Evolutionary conservation across 2,888 invertebrate species (phyloP), one percentile per base, ranked within the genome.

Genomic region (Yponomeuta evonymella): DNA sequence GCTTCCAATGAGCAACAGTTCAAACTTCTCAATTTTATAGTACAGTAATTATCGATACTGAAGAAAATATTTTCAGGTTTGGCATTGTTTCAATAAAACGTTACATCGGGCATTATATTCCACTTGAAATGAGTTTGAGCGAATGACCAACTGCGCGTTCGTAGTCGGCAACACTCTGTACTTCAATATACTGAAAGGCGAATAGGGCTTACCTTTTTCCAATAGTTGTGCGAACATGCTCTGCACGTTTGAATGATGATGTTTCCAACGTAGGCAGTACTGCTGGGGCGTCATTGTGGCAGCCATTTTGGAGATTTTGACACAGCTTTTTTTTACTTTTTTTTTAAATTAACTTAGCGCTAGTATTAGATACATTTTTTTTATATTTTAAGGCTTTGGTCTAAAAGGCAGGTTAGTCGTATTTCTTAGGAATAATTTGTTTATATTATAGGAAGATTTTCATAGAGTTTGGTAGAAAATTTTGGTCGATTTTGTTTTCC

Each of bases 221-320:
- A 97, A 89, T 72, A 98, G 93, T 87, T 96, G 96, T 71, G 97
- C 96, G 89, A 97, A 97, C 95, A 97, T 97, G 51, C 95, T 96
- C 92, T 97, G 97, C 76, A 98, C 93, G 86, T 98, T 98, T 76
- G 96, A 95, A 88, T 97, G 97, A 89, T 98, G 97, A 88, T 97
- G 97, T 83, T 97, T 97, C 97, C 97, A 98, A 88, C 97, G 93
- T 78, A 98, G 92, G 85, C 97, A 98, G 92, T 97, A 98, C 89
- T 97, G 97, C 90, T 97, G 97, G 71, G 96, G 95, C 91, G 95
- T 93, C 96, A 96, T 96, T 12, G 51, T 15, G 51, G 51, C 51
- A 4, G 51, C 51, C 51, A 58, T 58, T 15, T 58, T 58, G 51
- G 51, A 58, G 3, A 15, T 15, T 15, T 58, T 58, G 12, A 8